phyloP scores from a whole-genome alignment of 2,113 vertebrate genomes.

The Paratilapia polleni region DNA sequence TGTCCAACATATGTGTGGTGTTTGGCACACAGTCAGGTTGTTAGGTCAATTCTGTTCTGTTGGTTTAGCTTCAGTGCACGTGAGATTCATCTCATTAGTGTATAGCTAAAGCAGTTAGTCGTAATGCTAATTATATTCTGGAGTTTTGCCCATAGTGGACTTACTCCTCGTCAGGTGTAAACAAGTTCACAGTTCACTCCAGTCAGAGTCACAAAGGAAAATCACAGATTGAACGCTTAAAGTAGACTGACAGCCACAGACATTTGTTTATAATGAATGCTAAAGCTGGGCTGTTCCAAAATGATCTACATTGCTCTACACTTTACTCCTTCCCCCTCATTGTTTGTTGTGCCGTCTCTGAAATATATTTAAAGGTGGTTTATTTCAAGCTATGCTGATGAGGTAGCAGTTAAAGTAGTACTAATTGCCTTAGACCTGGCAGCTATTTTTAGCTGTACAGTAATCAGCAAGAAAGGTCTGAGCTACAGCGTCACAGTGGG shows the following conservation, averaged over 20 bases:
- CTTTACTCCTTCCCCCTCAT: background rate
- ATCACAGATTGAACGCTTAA: background rate
- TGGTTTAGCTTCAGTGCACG: slow-evolving; percentile 23
- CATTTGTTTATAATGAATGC: background rate
- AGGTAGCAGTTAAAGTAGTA: slow-evolving; percentile 5
- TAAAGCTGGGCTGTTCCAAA: background rate
- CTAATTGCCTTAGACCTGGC: slow-evolving; percentile 41
- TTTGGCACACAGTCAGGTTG: slow-evolving; percentile 33
- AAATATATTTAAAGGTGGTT: background rate
- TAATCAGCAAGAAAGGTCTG: slow-evolving; percentile 62
- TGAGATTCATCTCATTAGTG: slow-evolving; percentile 64
- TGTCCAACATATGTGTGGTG: slow-evolving; percentile 3
- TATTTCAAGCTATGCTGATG: background rate
- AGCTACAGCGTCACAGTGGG: slow-evolving; percentile 17
- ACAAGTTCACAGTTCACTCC: background rate
- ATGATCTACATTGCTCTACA: background rate
- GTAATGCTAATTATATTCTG: slow-evolving; percentile 57
- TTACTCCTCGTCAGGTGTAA: slow-evolving; percentile 14
- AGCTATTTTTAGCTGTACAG: slow-evolving; percentile 52
- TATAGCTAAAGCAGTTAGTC: slow-evolving; percentile 54
- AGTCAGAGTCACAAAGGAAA: background rate
- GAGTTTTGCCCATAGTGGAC: slow-evolving; percentile 10
- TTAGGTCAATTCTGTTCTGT: slow-evolving; percentile 31
- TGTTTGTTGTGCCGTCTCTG: slow-evolving; percentile 1
- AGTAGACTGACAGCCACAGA: background rate